Conservation (phyloP, 2,888 invertebrate species). For the Dicyrtomina minuta region DNA sequence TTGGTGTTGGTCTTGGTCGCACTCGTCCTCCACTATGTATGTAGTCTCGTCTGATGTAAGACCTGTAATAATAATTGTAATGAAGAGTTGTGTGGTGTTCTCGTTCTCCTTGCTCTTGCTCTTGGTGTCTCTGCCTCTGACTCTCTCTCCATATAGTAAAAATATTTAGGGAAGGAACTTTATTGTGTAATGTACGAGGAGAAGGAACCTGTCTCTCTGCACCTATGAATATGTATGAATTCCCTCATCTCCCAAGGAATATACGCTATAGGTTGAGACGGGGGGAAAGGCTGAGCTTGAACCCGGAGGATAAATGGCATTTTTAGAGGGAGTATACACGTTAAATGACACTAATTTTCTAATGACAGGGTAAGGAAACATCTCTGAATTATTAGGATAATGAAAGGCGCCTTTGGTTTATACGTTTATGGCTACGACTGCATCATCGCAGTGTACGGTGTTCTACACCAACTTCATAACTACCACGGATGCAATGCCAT, state of each 20-base stretch:
- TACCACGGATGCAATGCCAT: too few species aligned
- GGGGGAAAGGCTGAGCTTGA: background rate
- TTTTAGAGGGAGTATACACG: conserved; percentile 29
- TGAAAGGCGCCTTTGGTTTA: conserved; percentile 41
- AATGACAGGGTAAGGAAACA: conserved; percentile 48
- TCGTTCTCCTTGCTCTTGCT: background rate
- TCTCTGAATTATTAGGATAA: conserved; percentile 42
- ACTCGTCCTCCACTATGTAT: too few species aligned
- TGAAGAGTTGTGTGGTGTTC: too few species aligned
- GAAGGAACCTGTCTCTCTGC: background rate
- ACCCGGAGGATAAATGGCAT: conserved; percentile 17
- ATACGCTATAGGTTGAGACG: background rate
- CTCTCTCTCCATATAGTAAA: background rate
- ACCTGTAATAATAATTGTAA: background rate
- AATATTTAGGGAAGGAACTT: background rate
- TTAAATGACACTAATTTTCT: conserved; percentile 54
- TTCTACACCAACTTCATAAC: too few species aligned
- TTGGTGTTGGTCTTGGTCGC: background rate
- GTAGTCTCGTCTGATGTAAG: too few species aligned
- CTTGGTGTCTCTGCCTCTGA: background rate
- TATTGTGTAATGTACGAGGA: too few species aligned
- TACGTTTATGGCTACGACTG: conserved; percentile 15
- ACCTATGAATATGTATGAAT: conserved; percentile 27
- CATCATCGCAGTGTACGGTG: conserved; percentile 2
- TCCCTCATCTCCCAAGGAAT: conserved; percentile 7